These are phyloP conservation scores for Cyrtodaria siliqua DNA, from an alignment of 2,888 invertebrate species.

Conservation along the genomic window DNA sequence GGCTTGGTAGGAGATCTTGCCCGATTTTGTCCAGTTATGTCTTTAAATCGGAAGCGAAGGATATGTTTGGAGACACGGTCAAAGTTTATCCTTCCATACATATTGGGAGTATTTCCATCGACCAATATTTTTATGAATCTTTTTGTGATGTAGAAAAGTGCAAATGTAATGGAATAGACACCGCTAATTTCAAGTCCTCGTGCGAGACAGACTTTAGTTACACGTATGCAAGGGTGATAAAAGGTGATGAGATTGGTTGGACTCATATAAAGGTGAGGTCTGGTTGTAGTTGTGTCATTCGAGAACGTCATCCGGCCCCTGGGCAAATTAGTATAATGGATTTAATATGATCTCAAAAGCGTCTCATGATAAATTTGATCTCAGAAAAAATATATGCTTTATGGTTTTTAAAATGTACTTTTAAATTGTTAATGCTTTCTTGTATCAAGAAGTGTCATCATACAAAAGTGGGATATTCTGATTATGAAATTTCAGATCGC, in stretches of 20 bases:
- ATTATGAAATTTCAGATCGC: too few relatives aligned
- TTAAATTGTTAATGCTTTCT: too few relatives aligned
- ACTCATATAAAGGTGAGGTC: constrained; percentile 20
- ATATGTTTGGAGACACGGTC: constrained; percentile 17
- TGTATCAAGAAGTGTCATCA: too few relatives aligned
- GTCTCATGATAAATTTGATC: too few relatives aligned
- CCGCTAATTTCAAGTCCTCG: constrained; percentile 1
- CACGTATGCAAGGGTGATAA: constrained; percentile 26
- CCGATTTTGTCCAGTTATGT: constrained; percentile 7
- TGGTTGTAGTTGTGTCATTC: constrained; percentile 21
- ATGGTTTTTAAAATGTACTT: too few relatives aligned
- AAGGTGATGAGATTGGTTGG: constrained; percentile 24
- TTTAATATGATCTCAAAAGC: too few relatives aligned
- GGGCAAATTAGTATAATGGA: too few relatives aligned
- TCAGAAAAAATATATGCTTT: too few relatives aligned
- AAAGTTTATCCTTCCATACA: constrained; percentile 15
- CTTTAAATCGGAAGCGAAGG: background rate
- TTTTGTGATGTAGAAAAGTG: constrained; percentile 27
- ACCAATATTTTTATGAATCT: constrained; percentile 31
- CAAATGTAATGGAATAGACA: constrained; percentile 28
- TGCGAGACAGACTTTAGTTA: constrained; percentile 21
- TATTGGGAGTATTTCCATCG: constrained; percentile 11
- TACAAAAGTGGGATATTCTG: too few relatives aligned
- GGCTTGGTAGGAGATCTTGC: constrained; percentile 1
- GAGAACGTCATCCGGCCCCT: too few relatives aligned